Base-by-base conservation (phyloP, 1,140 invertebrate genomes). In the Physella acuta region DNA sequence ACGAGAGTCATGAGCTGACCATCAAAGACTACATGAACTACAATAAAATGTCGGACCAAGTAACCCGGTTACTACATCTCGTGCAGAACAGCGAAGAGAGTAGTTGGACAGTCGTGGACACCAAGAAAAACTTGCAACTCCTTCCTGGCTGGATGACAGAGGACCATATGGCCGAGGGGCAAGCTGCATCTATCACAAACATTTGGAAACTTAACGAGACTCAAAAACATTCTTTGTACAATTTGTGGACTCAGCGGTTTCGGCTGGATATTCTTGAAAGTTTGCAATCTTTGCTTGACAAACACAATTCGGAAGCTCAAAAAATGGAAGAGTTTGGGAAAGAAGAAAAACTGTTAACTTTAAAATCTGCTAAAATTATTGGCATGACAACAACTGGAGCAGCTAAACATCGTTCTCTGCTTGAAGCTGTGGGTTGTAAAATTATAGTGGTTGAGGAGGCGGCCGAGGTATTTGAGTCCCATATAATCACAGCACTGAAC, bases 401-500 rank as follows among this genome's bases (percentile, higher is more conserved):
- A n/a, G 80, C 80, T 8, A 71, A 72, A 49, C 76, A 81, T 56
- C 73, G 76, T 30, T 3, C 49, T 2, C 37, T 78, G 14, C 65
- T 83, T 17, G 73, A 75, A 37, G 70, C 73, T 39, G 73, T 83
- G 28, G 44, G 71, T 14, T 77, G 79, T 3, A 71, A 71, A 33
- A 80, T 84, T 36, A 74, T 82, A 0, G 74, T 84, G 30, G 81
- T 84, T 14, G 82, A 84, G 68, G 82, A 84, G 61, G 82, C 82
- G 95, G 37, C 71, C 66, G 44, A 73, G 49, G 74, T 81, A 20
- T 70, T 81, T 4, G 80, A 80, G 49, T 66, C 71, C 0, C 79
- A 81, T 52, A 71, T 81, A 20, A 66, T 81, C 1, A 77, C 76
- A 34, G 64, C 74, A 20, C 67, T 95, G 8, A 90, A 89, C 16